Evolutionary conservation across 2,113 vertebrate species (phyloP), one percentile per base, ranked within the genome.

Genomic region (Thalassoma bifasciatum): DNA sequence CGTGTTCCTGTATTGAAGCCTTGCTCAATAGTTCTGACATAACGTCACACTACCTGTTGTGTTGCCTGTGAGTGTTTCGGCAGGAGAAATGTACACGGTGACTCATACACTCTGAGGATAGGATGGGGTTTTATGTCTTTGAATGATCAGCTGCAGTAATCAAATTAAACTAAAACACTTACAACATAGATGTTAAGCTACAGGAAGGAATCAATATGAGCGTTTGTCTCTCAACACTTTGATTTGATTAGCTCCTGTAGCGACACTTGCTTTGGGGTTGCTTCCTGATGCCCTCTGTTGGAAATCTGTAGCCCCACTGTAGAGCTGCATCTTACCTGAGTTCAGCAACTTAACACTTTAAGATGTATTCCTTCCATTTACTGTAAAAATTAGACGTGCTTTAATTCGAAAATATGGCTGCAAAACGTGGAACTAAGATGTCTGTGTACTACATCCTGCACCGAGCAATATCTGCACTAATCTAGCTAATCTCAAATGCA

Each of bases 261-360:
- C 46, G 58, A 34, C 57, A 42, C 26, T 44, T 21, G 58, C 22
- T 77, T 40, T 5, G 1, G 14, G 42, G 47, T 8, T 46, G 42
- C 66, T 47, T 82, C 30, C 5, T 64, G 1, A 64, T 46, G 76
- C 66, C 72, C 64, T 66, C 79, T 89, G 72, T 67, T 79, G 76
- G 74, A 69, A 59, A 59, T 11, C 13, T 38, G n/a, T 26, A 44
- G 56, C 46, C 30, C 19, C 26, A 70, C 26, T 21, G n/a, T n/a
- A 21, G 61, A 38, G 24, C 14, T 5, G 1, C 11, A 51, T n/a
- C 50, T 19, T 54, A 50, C 34, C 51, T 13, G 52, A 50, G 23
- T 56, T 59, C 2, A 44, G 14, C 19, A 19, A 51, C 34, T 24
- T 11, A 1, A 21, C 10, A 23, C 8, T 8, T 36, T 0, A 38